These are phyloP conservation scores for Crenuchus spilurus DNA, from an alignment of 2,797 vertebrate species.

Conservation along the genomic window DNA sequence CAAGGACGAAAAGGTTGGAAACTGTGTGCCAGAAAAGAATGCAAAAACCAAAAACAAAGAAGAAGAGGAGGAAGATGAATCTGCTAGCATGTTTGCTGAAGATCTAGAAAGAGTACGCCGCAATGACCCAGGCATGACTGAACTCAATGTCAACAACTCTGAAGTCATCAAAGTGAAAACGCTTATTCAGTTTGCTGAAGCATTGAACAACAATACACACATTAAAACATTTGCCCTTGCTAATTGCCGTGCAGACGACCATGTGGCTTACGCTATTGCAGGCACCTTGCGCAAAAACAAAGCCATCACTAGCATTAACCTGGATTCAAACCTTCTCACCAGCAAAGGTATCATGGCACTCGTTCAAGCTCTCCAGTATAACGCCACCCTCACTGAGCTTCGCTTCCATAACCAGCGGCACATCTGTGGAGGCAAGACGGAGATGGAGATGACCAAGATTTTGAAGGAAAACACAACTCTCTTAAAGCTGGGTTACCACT, in stretches of 20 bases:
- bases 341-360: conserved; percentile 94
- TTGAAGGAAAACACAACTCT: conserved; percentile 94
- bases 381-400: conserved; percentile 89
- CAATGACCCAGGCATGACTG: conserved; percentile 83
- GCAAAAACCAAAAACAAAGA: conserved; percentile 65
- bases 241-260: conserved; percentile 94
- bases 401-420: conserved; percentile 98
- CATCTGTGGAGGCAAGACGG: conserved; percentile 95
- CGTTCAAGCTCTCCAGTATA: conserved; percentile 90
- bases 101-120: conserved; percentile 86
- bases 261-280: conserved; percentile 91
- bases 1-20: conserved; percentile 58
- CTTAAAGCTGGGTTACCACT: conserved; percentile 96
- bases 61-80: conserved; percentile 78
- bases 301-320: conserved; percentile 89
- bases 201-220: conserved; percentile 86
- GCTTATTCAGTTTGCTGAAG: conserved; percentile 90
- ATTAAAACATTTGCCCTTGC: conserved; percentile 90
- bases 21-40: conserved; percentile 66
- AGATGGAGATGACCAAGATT: conserved; percentile 97
- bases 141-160: conserved; percentile 96
- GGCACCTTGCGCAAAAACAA: conserved; percentile 89
- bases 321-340: conserved; percentile 97
- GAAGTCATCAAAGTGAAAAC: conserved; percentile 94
- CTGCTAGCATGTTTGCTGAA: conserved; percentile 92